phyloP scores from a whole-genome alignment of 2,113 vertebrate species.

The Emydura subglobosa region DNA sequence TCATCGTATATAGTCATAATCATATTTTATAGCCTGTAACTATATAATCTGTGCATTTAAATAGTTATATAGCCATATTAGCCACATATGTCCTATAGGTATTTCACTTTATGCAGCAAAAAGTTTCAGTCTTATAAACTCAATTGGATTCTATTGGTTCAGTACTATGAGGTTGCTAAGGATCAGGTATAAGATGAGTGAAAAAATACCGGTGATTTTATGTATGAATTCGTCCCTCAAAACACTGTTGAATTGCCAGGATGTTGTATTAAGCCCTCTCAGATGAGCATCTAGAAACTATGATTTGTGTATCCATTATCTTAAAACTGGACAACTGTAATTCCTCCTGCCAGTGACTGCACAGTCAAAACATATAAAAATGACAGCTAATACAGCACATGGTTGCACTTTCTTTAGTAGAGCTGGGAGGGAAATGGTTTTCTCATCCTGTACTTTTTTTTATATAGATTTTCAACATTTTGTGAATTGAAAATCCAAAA shows the following conservation, averaged over 20 bases:
- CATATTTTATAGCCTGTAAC: not conserved
- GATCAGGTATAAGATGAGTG: not conserved
- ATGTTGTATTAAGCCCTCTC: not conserved
- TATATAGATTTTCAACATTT: too few relatives aligned
- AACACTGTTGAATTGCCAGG: not conserved
- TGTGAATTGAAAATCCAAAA: too few relatives aligned
- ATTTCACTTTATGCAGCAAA: not conserved
- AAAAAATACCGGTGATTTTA: not conserved
- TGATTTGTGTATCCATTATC: not conserved
- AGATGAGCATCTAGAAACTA: not conserved
- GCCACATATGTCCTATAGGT: not conserved
- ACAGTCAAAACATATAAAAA: not conserved
- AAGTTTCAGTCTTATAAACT: fast-evolving
- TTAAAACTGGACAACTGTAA: not conserved
- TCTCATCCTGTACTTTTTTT: too few relatives aligned
- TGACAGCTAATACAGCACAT: too few relatives aligned
- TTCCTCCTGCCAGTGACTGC: not conserved
- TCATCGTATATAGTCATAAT: not conserved
- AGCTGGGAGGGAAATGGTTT: too few relatives aligned
- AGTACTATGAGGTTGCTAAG: not conserved
- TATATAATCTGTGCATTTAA: not conserved
- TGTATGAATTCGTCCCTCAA: not conserved
- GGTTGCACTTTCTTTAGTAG: too few relatives aligned
- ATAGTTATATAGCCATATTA: not conserved
- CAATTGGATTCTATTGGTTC: not conserved